Evolutionary conservation across 2,797 vertebrate species (phyloP).

Genomic region (Nyctibius grandis): DNA sequence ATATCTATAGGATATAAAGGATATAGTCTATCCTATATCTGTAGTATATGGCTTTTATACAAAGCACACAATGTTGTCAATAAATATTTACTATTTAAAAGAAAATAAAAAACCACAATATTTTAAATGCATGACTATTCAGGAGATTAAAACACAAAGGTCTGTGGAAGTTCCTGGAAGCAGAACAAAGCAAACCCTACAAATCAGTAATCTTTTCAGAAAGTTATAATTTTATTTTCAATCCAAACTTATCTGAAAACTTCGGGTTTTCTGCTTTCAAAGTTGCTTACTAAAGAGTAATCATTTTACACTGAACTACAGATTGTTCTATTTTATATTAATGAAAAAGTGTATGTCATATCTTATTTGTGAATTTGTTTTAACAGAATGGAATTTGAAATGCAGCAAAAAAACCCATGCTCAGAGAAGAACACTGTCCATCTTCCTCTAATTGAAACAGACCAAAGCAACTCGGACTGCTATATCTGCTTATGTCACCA

Average conservation of each 20-base stretch:
- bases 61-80: not conserved
- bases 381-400: constrained; percentile 13
- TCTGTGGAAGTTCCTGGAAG: not conserved
- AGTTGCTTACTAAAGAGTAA: not conserved
- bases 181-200: not conserved
- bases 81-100: not conserved
- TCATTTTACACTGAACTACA: not conserved
- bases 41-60: not conserved
- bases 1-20: not conserved
- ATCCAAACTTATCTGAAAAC: not conserved
- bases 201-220: not conserved
- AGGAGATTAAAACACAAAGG: not conserved
- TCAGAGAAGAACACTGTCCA: not conserved
- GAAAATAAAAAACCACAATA: not conserved
- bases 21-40: not conserved
- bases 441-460: constrained; percentile 49
- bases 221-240: not conserved
- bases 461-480: not conserved
- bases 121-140: not conserved
- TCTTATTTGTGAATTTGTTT: not conserved
- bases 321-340: not conserved
- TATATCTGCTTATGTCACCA: not conserved
- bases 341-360: not conserved
- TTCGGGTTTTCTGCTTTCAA: not conserved
- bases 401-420: not conserved